These are phyloP conservation scores for Formica aserva DNA, from an alignment of 2,888 invertebrate species.

Conservation along the genomic window DNA sequence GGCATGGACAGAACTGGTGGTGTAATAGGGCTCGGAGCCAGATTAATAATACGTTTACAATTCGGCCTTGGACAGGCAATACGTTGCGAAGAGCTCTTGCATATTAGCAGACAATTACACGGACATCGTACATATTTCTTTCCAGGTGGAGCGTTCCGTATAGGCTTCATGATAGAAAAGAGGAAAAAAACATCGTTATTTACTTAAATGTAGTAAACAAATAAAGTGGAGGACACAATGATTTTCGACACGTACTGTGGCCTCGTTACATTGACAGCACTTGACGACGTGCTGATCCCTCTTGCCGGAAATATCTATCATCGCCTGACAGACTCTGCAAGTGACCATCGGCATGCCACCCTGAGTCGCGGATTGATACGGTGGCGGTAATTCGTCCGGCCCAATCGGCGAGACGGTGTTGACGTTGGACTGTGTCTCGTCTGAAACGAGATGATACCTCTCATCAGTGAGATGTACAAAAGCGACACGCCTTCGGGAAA, in stretches of 20 bases:
- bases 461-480: not conserved
- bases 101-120: constrained; percentile 99
- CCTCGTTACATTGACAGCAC: constrained; percentile 98
- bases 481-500: too few species aligned
- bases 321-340: constrained; percentile 97
- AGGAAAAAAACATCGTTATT: constrained; percentile 66
- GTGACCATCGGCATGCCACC: constrained; percentile 94
- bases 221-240: not conserved
- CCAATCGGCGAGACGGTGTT: constrained; percentile 92
- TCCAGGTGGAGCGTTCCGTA: constrained; percentile 98
- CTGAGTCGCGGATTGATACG: constrained; percentile 89
- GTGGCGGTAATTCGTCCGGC: constrained; percentile 94
- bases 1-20: constrained; percentile 95
- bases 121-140: constrained; percentile 99
- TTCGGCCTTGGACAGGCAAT: constrained; percentile 99
- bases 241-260: constrained; percentile 91
- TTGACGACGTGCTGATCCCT: constrained; percentile 98
- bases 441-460: constrained; percentile 61
- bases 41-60: constrained; percentile 98
- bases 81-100: constrained; percentile 98
- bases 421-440: constrained; percentile 85
- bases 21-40: constrained; percentile 95
- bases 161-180: constrained; percentile 90
- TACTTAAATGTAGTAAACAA: not conserved
- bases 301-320: constrained; percentile 98